Evolutionary conservation across 2,888 invertebrate species (phyloP), one percentile per base, ranked within the genome.

Genomic region (Mesopsocus fuscifrons): DNA sequence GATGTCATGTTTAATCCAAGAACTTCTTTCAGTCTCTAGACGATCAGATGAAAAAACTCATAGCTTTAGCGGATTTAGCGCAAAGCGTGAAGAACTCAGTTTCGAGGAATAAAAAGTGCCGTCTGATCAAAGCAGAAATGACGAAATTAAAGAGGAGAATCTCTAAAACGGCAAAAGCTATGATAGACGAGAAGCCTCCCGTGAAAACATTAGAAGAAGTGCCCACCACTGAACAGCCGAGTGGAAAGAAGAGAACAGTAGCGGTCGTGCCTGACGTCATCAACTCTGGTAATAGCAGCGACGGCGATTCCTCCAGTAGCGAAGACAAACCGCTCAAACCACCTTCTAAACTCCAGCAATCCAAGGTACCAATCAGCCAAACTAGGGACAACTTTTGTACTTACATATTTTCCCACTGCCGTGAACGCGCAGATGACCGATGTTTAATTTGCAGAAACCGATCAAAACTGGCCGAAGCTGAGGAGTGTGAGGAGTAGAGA

Each of bases 111-210:
- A 73, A 72, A 57, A 63, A 72, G 34, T 64, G 71, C 2, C 71
- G 71, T 51, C 57, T 68, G 32, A 67, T 72, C 30, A 62, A 73
- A 34, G 55, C 64, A 41, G 71, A 75, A 56, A 65, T 77, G 31
- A 64, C 65, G 2, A 68, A 68, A 50, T 64, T 67, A 48, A 67
- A 65, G 32, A 41, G 47, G 23, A 42, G 33, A 44, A 43, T 40
- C 41, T 31, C 23, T 23, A 30, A 22, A 9, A 8, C 26, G 18
- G 42, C 13, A 26, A 45, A 41, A 11, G 8, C 8, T 26, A 11
- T 11, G 11, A 11, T 9, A 26, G 11, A 26, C 6, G 26, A 26
- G 26, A 26, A 26, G 11, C 8, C 26, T 26, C 8, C 11, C 6
- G 26, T 6, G 17, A 48, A 46, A 38, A 41, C 23, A 16, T 30